A percentile compares a stretch with the other conserved stretches of the same genome.
Conservation (phyloP, 1,140 invertebrate genomes). For the Drosophila nebulosa region DNA sequence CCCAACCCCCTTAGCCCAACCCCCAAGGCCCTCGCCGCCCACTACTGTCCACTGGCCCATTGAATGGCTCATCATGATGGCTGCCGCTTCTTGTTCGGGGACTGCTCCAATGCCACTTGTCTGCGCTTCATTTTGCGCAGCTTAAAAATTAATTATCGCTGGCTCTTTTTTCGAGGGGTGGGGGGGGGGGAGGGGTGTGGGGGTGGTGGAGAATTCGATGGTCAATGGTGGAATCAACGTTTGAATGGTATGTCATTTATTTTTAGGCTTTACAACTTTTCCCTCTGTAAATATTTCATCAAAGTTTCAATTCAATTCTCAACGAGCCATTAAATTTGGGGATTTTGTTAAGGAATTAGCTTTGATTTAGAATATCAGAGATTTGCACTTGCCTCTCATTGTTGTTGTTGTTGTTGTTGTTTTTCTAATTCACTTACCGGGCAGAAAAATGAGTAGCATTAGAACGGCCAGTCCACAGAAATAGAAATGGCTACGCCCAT, state of each 20-base stretch:
- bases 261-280: conserved; percentile 54
- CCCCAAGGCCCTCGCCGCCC: not conserved
- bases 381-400: not conserved
- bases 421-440: conserved; percentile 57
- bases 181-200: not conserved
- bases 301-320: conserved; percentile 42
- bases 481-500: conserved; percentile 45
- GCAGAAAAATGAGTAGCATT: conserved; percentile 52
- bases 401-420: not conserved
- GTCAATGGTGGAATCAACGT: not conserved
- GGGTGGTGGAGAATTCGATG: not conserved
- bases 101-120: conserved; percentile 38
- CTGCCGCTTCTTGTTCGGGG: not conserved
- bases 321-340: conserved; percentile 13
- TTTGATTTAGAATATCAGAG: conserved; percentile 42
- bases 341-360: conserved; percentile 50
- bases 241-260: conserved; percentile 52
- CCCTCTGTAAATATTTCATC: conserved; percentile 62
- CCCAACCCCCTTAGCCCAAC: too few species aligned
- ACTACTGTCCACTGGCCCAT: not conserved
- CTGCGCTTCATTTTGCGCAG: conserved; percentile 72
- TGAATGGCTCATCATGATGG: not conserved
- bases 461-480: conserved; percentile 48
- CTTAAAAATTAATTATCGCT: conserved; percentile 78
- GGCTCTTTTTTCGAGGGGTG: conserved; percentile 26